Evolutionary conservation across 2,113 vertebrate genomes (phyloP), one percentile per base, ranked within the genome.

Genomic region (Megalops atlanticus): DNA sequence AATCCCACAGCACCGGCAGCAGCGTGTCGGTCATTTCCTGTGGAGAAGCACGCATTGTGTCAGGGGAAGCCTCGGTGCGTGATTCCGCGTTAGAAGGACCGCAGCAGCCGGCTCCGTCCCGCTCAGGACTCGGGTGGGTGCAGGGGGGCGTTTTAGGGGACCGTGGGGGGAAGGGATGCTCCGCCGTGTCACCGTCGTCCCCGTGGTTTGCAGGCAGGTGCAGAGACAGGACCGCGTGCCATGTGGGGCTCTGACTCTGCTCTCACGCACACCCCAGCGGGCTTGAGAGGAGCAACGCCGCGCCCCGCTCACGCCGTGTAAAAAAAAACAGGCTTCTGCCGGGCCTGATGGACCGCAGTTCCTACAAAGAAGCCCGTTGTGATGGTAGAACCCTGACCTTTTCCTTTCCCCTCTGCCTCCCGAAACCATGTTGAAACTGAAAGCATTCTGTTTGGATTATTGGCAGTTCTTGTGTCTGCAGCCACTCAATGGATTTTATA

Each of bases 401-500:
- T 76, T 27, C 2, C n/a, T 7, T 35, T 64, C 39, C 45, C 21
- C 15, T 27, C 82, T 21, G 8, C 16, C 74, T 4, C 45, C 81
- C 38, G 86, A 80, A 78, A 95, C 89, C 89, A 99, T 99, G 97
- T 91, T 98, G 92, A 99, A 96, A 93, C 90, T 99, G 79, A 99
- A 98, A 94, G 94, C 96, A 69, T 95, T 98, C 85, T 99, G 97
- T 93, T 92, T 97, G 96, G 97, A 98, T 95, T 98, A 98, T 89
- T 98, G 97, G 97, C 96, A 97, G 90, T 96, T 98, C 86, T 93
- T 98, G 76, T 99, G 97, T 91, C 94, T 98, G 11, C 97, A 98
- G 92, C 97, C 96, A 47, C 94, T 97, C 78, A 93, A 95, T 1
- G 95, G 95, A 43, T 95, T 96, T 93, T 98, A 98, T 92, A 98